Evolutionary conservation across 2,797 vertebrate genomes (phyloP).

Genomic region (Synaphobranchus kaupii): DNA sequence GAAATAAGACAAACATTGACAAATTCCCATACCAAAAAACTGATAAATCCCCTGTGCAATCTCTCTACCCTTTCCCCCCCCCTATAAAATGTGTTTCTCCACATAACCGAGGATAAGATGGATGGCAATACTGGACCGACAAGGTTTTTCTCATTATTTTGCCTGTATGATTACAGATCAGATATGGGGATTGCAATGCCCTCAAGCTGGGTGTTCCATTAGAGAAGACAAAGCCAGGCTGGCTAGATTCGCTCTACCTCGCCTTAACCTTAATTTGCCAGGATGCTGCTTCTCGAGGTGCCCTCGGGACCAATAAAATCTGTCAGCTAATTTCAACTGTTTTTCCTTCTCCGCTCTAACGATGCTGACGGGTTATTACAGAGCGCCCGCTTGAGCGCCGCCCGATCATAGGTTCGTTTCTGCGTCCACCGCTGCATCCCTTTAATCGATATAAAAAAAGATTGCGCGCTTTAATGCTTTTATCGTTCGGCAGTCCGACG

Average conservation of each 20-base stretch:
- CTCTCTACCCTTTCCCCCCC: neutral
- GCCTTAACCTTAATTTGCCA: constrained; percentile 77
- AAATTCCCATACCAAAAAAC: neutral
- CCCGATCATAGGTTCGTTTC: constrained; percentile 42
- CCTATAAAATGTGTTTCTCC: neutral
- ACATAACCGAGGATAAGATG: constrained; percentile 5
- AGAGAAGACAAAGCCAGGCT: constrained; percentile 70
- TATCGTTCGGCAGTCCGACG: neutral
- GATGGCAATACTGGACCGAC: neutral
- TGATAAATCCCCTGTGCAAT: neutral
- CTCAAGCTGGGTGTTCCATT: constrained; percentile 71
- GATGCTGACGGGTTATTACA: constrained; percentile 63
- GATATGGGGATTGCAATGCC: constrained; percentile 67
- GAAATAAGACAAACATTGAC: neutral
- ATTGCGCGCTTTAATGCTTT: constrained; percentile 17
- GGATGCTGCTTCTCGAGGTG: constrained; percentile 68
- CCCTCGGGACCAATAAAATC: constrained; percentile 69
- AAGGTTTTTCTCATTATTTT: constrained; percentile 23
- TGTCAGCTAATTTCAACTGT: constrained; percentile 70
- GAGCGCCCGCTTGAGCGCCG: constrained; percentile 58
- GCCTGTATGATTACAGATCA: constrained; percentile 60
- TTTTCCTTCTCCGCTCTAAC: constrained; percentile 43
- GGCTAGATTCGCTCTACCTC: constrained; percentile 73
- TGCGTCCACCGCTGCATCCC: constrained; percentile 33
- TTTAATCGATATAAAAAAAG: constrained; percentile 34